Evolutionary conservation across 2,888 invertebrate genomes (phyloP), one percentile per base, ranked within the genome.

Genomic region (Tipula confusa): DNA sequence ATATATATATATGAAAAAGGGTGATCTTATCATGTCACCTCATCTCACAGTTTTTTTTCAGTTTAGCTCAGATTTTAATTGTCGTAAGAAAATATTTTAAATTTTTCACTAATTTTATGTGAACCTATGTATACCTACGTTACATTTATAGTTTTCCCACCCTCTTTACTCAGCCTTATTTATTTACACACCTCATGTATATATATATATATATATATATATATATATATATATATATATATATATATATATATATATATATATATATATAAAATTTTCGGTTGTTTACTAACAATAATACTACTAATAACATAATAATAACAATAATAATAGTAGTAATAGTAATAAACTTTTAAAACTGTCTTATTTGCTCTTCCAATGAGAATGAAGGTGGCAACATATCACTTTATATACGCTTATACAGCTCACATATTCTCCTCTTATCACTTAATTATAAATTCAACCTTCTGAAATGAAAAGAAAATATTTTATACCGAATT

Each of bases 391-490:
- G 64, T 64, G 64, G 64, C 24, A 64, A 64, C 64, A 24, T 64
- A 64, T 64, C 64, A 64, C 64, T 64, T 64, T 43, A 33, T 36
- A 11, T 43, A 43, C 15, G 43, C 43, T 43, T 43, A 24, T 64
- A 64, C 24, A 64, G 24, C 64, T 64, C 64, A 4, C 64, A 64
- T 18, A 24, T 18, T 64, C 7, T 64, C 9, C 64, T 18, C 64
- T 64, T 64, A 64, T 64, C 64, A 64, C 64, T 64, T 64, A 64
- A 64, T 64, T 64, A 64, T 64, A 64, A 64, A 64, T 64, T 64
- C 64, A 18, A 64, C 64, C 64, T 64, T 64, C 64, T 64, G 9
- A n/a, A 64, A 64, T 64, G 24, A 64, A 64, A 64, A 18, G 64
- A 64, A 24, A 64, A 24, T 64, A 64, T 24, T 24, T n/a, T n/a